phyloP scores from a whole-genome alignment of 2,888 invertebrate species.

The Spodoptera exigua region DNA sequence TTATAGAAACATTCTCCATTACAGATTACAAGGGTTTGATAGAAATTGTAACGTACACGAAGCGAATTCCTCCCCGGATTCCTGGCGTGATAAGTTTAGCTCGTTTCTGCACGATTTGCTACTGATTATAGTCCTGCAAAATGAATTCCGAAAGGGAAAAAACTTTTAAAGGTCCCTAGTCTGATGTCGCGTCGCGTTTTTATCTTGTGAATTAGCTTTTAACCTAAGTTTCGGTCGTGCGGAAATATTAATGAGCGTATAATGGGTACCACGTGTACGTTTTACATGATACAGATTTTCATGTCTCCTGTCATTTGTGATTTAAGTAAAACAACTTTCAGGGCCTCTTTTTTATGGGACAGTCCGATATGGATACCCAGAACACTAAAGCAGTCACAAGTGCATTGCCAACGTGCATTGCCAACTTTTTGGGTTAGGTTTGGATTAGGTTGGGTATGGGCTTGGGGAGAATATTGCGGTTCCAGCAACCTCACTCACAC shows the following conservation, averaged over 20 bases:
- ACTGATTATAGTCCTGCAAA: slow-evolving; percentile 74
- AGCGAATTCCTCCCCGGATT: slow-evolving; percentile 72
- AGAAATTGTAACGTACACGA: slow-evolving; percentile 64
- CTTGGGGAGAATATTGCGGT: no score
- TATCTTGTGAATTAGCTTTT: slow-evolving; percentile 53
- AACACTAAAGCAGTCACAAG: no score
- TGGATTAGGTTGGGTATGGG: no score
- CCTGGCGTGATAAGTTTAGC: slow-evolving; percentile 73
- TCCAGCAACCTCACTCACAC: no score
- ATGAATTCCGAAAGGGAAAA: slow-evolving; percentile 73
- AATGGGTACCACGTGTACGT: slow-evolving; percentile 13
- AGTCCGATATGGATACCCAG: no score
- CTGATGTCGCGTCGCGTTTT: slow-evolving; percentile 47
- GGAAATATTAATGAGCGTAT: slow-evolving; percentile 52
- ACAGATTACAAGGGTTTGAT: slow-evolving; percentile 58
- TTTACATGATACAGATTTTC: slow-evolving; percentile 13
- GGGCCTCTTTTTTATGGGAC: no score
- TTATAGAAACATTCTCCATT: slow-evolving; percentile 50
- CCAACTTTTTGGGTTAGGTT: no score
- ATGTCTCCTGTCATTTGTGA: not conserved
- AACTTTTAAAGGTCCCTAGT: slow-evolving; percentile 49
- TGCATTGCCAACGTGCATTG: no score
- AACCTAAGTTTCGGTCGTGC: slow-evolving; percentile 45
- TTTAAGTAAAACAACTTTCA: not conserved
- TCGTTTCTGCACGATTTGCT: slow-evolving; percentile 81